Evolutionary conservation across 2,113 vertebrate genomes (phyloP).

Genomic region (Cynocephalus volans): DNA sequence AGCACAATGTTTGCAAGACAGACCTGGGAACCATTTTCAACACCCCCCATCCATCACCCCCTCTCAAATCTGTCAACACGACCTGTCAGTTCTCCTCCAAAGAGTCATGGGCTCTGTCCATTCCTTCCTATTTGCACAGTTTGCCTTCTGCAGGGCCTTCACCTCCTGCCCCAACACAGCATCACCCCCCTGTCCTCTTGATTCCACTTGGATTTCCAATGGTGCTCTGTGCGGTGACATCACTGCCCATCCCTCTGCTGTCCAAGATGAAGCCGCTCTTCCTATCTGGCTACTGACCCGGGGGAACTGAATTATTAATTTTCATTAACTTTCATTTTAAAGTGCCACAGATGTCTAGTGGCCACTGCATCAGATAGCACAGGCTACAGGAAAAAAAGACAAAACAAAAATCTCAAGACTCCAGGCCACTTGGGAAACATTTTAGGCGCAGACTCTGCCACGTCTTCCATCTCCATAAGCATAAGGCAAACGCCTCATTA

Average conservation of each 20-base stretch:
- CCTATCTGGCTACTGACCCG: too few species aligned
- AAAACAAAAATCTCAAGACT: background rate
- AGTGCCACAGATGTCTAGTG: too few species aligned
- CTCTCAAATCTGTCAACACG: background rate
- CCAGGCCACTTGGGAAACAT: background rate
- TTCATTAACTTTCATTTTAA: background rate
- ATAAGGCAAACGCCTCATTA: background rate
- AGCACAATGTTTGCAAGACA: background rate
- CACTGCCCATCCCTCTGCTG: background rate
- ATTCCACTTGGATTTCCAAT: too few species aligned
- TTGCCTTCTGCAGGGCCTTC: background rate
- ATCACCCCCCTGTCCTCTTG: background rate
- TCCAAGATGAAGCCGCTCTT: background rate
- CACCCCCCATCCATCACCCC: background rate
- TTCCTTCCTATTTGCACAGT: background rate
- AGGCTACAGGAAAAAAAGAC: background rate
- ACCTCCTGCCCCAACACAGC: too few species aligned
- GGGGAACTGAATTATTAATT: background rate
- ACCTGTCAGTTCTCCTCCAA: background rate
- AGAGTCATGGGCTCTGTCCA: background rate
- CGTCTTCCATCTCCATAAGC: background rate
- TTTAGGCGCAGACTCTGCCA: accelerated
- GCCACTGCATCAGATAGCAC: background rate
- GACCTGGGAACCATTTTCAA: background rate
- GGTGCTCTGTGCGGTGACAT: background rate